Percentiles rank a stretch among this genome's conserved stretches.
These are phyloP conservation scores for Lepidostoma basale DNA, from an alignment of 1,140 invertebrate species.

Conservation along the genomic window DNA sequence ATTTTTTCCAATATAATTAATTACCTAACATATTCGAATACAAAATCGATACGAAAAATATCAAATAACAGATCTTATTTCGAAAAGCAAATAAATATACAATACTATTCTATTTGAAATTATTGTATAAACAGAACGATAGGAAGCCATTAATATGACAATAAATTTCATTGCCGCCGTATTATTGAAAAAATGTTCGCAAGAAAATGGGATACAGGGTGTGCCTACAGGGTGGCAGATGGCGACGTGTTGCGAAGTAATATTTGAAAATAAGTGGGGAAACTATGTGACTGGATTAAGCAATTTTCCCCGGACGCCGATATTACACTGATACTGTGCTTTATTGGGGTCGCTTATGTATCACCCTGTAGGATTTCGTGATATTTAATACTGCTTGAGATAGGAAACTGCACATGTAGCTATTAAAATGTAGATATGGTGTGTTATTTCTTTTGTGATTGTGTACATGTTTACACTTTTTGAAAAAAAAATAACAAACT, in stretches of 20 bases:
- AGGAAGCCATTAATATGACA: too few species aligned
- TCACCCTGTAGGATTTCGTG: constrained; percentile 1
- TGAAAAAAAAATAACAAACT: too few species aligned
- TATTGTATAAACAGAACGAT: too few species aligned
- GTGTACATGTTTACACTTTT: too few species aligned
- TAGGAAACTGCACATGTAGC: neutral
- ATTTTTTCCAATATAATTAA: too few species aligned
- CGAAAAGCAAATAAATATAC: too few species aligned
- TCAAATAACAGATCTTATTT: too few species aligned
- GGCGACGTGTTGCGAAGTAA: constrained; percentile 39
- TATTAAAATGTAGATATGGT: neutral
- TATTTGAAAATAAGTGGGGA: constrained; percentile 44
- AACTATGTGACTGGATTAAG: constrained; percentile 45
- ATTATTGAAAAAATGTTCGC: neutral
- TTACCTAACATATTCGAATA: too few species aligned
- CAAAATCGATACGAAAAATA: too few species aligned
- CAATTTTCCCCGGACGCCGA: constrained; percentile 34
- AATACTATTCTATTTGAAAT: too few species aligned
- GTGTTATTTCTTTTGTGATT: too few species aligned
- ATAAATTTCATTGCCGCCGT: neutral
- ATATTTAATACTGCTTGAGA: neutral
- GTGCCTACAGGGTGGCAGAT: neutral
- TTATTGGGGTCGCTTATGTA: constrained; percentile 2
- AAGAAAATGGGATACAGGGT: neutral
- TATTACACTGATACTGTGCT: constrained; percentile 23